These are phyloP conservation scores for Gortyna flavago DNA, from an alignment of 2,888 invertebrate species.

Conservation along the genomic window DNA sequence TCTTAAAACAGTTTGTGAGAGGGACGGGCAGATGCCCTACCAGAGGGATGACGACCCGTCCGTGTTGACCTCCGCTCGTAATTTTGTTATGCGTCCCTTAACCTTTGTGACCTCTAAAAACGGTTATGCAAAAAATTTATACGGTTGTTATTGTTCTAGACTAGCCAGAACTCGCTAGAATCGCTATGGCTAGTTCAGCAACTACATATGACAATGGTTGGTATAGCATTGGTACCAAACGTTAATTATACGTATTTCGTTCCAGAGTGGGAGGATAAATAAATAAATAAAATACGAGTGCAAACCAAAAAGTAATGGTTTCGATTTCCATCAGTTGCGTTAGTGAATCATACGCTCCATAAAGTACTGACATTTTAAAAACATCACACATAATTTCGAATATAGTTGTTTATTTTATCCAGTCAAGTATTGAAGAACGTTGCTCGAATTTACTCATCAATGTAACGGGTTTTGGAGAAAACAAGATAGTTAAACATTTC, in stretches of 20 bases:
- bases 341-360: not conserved
- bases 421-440: not conserved
- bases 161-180: not conserved
- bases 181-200: not conserved
- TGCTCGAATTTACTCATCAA: not conserved
- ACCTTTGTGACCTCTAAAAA: conserved; percentile 54
- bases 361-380: not conserved
- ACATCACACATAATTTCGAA: not conserved
- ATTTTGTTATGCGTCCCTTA: conserved; percentile 64
- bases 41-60: conserved; percentile 54
- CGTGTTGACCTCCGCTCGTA: conserved; percentile 61
- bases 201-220: not conserved
- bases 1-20: too few species aligned
- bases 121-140: not conserved
- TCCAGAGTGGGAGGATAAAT: not conserved
- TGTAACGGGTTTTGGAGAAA: conserved; percentile 11
- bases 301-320: not conserved
- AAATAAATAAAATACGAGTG: not conserved
- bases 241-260: not conserved
- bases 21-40: conserved; percentile 30
- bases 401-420: not conserved
- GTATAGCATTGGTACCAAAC: not conserved
- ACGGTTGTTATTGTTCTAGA: conserved; percentile 5
- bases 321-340: not conserved
- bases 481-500: conserved; percentile 21